Conservation (phyloP, 2,888 invertebrate genomes). For the Conops quadrifasciatus region DNA sequence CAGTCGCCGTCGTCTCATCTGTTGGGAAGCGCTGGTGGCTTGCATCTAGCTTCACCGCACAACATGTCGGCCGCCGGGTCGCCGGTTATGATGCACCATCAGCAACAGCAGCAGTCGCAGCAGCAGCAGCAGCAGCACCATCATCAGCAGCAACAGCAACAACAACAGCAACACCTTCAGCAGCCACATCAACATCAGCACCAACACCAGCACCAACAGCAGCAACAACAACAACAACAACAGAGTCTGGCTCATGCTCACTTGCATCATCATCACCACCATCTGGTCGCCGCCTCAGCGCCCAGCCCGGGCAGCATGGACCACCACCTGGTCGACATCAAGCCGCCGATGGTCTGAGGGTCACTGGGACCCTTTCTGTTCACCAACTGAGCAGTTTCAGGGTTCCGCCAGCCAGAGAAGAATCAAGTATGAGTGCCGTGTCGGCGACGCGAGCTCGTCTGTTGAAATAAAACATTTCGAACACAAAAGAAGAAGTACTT, state of each 20-base stretch:
- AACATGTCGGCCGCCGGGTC: conserved; percentile 63
- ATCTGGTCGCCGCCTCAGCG: conserved; percentile 62
- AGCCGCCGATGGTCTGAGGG: conserved; percentile 69
- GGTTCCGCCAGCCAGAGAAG: conserved; percentile 42
- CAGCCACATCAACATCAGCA: conserved; percentile 53
- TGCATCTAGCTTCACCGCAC: conserved; percentile 62
- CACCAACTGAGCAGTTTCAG: conserved; percentile 55
- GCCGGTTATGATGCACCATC: conserved; percentile 62
- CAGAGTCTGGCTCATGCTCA: conserved; percentile 49
- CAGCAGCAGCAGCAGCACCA: conserved; percentile 52
- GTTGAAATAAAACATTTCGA: too few species aligned
- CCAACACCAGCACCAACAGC: conserved; percentile 58
- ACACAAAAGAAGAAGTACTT: too few species aligned
- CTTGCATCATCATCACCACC: conserved; percentile 57
- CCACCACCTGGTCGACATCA: conserved; percentile 75
- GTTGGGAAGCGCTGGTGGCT: conserved; percentile 45
- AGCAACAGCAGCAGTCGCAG: conserved; percentile 51
- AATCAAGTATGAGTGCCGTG: neutral
- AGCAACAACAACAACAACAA: conserved; percentile 45
- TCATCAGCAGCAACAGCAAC: conserved; percentile 53
- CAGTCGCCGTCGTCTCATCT: conserved; percentile 28
- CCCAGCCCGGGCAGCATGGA: conserved; percentile 70
- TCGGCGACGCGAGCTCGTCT: neutral
- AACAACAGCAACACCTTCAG: conserved; percentile 52
- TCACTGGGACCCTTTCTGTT: conserved; percentile 75